Evolutionary conservation across 2,113 vertebrate species (phyloP).

Genomic region (Poeciliopsis turrubarensis): DNA sequence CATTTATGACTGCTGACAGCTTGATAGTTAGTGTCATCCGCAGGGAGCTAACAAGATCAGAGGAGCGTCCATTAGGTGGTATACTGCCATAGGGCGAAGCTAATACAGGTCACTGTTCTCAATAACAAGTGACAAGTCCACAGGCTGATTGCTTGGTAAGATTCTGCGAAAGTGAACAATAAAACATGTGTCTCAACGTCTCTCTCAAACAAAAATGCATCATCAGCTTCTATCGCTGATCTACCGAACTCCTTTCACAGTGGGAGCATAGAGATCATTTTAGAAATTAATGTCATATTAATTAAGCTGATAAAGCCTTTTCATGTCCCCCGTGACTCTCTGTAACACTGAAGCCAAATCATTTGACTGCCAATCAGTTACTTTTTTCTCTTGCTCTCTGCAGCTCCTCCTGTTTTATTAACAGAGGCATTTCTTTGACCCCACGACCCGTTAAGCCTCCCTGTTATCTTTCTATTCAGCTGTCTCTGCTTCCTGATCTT

Average conservation of each 20-base stretch:
- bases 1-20: constrained; percentile 9
- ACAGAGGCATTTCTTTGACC: constrained; percentile 5
- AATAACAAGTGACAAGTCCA: constrained; percentile 66
- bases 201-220: constrained; percentile 5
- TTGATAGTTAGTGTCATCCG: constrained; percentile 5
- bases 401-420: constrained; percentile 19
- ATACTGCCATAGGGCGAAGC: constrained; percentile 40
- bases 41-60: constrained; percentile 25
- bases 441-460: constrained; percentile 6
- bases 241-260: constrained; percentile 19
- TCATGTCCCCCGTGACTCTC: constrained; percentile 36
- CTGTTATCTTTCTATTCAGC: constrained; percentile 1
- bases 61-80: constrained; percentile 21
- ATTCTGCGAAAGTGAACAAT: constrained; percentile 25
- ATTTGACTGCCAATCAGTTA: constrained; percentile 46
- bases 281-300: constrained; percentile 56
- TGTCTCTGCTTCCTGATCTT: not conserved
- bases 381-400: constrained; percentile 3
- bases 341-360: constrained; percentile 30
- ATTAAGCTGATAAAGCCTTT: constrained; percentile 55
- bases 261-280: constrained; percentile 43
- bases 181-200: not conserved
- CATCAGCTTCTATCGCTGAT: constrained; percentile 11
- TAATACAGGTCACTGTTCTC: constrained; percentile 55
- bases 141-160: constrained; percentile 40